Evolutionary conservation across 2,888 invertebrate genomes (phyloP), one percentile per base, ranked within the genome.

Genomic region (Cetonia aurata): DNA sequence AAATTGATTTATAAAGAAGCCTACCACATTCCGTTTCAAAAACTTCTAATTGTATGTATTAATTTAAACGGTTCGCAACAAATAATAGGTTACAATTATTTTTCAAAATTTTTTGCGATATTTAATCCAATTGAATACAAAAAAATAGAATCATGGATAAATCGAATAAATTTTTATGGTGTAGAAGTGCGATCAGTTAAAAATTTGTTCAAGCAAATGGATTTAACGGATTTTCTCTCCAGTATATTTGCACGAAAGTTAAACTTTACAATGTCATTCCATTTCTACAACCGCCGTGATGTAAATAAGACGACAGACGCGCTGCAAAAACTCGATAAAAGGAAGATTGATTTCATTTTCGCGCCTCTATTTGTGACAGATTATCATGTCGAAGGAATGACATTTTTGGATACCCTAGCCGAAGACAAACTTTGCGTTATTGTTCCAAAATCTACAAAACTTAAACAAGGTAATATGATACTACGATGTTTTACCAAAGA

Each of bases 291-390:
- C 9, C 12, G n/a, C 6, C 85, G 0, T 6, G 57, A 12, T 19
- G 57, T 42, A 1, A 57, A 57, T 42, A 80, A 83, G 0, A 83
- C 77, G 10, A 81, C 77, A 46, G 86, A 86, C 3, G 83, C 82
- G 4, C 75, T 86, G 3, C 84, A 83, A 1, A 82, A 82, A 4
- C 71, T 83, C 0, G 77, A 83, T 42, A 80, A 80, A 3, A 73
- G 77, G 9, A 80, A 83, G 72, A 76, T 80, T 15, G 86, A 86
- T 71, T 78, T 85, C 0, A 80, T 81, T 2, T 77, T 85, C 67
- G 80, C 84, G 0, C 83, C 84, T 0, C 82, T 83, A 71, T 86
- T 86, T 69, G 77, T 86, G 1, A 86, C 86, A 73, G 83, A 84
- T 62, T 86, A 86, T 70, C 79, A 82, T 0, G 79, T 84, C 1